These are phyloP conservation scores for Brachionus calyciflorus DNA, from an alignment of 1,140 invertebrate species.

Conservation along the genomic window DNA sequence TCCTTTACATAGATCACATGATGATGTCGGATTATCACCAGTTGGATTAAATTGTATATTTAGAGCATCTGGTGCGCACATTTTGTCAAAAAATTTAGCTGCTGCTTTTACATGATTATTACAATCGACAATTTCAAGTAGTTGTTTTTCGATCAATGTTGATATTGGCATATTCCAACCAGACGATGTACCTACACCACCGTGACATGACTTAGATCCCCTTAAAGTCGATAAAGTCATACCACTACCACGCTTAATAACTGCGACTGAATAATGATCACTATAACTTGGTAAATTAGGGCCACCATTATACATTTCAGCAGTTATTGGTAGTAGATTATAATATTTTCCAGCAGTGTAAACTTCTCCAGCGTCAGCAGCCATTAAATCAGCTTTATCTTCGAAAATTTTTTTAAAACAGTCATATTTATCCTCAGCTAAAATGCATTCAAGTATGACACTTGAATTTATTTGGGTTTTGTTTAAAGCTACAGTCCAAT, in stretches of 20 bases:
- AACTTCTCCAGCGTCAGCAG: conserved; percentile 84
- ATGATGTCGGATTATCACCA: conserved; percentile 73
- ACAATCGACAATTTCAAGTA: conserved; percentile 76
- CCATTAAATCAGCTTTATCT: conserved; percentile 77
- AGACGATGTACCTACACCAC: conserved; percentile 81
- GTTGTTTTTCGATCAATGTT: conserved; percentile 74
- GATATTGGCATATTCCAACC: conserved; percentile 89
- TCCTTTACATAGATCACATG: conserved; percentile 81
- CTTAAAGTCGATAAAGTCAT: conserved; percentile 67
- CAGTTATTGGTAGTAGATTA: conserved; percentile 81
- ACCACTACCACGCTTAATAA: conserved; percentile 70
- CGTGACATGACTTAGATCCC: conserved; percentile 73
- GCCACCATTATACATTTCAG: conserved; percentile 48
- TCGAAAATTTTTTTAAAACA: conserved; percentile 72
- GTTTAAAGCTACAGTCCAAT: conserved; percentile 1
- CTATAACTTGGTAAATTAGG: conserved; percentile 55
- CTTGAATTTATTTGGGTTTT: background rate
- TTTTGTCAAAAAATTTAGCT: conserved; percentile 79
- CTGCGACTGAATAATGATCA: conserved; percentile 83
- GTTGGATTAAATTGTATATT: conserved; percentile 84
- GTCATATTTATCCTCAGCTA: conserved; percentile 76
- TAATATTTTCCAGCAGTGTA: conserved; percentile 86
- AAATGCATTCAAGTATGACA: conserved; percentile 66
- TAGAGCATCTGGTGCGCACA: conserved; percentile 87
- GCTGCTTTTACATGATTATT: conserved; percentile 93